Evolutionary conservation across 2,113 vertebrate species (phyloP).

Genomic region (Eurystomus gularis): DNA sequence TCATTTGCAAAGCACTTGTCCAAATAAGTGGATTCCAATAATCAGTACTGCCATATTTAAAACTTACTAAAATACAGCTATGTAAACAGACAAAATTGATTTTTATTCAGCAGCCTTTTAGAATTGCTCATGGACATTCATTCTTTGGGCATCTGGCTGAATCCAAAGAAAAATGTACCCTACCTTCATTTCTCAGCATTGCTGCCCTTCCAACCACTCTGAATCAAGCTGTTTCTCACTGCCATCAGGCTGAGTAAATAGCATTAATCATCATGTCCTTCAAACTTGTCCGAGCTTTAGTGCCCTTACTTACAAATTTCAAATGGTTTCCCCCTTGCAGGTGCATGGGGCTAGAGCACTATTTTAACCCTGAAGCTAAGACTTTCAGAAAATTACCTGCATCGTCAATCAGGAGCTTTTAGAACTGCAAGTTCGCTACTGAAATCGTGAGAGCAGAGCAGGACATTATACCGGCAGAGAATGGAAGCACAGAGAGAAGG

Average conservation of each 20-base stretch:
- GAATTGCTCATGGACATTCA: background rate
- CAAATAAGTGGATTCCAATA: background rate
- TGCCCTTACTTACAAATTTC: background rate
- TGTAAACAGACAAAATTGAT: background rate
- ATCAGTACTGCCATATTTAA: background rate
- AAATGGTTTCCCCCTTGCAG: background rate
- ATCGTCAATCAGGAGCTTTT: background rate
- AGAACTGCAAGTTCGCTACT: fast-evolving
- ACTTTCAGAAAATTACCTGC: background rate
- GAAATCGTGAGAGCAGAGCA: background rate
- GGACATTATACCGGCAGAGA: background rate
- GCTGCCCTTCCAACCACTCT: background rate
- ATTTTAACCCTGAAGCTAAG: background rate
- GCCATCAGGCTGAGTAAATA: background rate
- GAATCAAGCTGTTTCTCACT: background rate
- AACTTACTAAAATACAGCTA: background rate
- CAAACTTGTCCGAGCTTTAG: background rate
- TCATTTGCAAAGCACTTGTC: background rate
- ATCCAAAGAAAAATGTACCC: background rate
- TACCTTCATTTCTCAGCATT: background rate
- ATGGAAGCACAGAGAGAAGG: background rate
- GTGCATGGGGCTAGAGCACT: background rate
- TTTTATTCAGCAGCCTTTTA: background rate
- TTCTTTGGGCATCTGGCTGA: background rate
- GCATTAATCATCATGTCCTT: background rate